Evolutionary conservation across 2,888 invertebrate species (phyloP).

Genomic region (Ophraella communa): DNA sequence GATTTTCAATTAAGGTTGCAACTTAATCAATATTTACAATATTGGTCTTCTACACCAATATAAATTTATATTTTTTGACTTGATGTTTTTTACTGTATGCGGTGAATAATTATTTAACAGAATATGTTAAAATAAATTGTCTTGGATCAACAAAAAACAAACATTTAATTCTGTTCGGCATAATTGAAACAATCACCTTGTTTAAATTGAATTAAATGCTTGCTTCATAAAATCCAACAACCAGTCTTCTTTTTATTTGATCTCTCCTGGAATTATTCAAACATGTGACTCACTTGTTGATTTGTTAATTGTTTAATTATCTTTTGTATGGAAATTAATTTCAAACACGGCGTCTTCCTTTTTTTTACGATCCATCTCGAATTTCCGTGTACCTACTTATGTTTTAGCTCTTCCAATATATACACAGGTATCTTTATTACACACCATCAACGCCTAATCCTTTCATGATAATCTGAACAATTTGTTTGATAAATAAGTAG

Average conservation of each 20-base stretch:
- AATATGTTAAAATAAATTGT: no score
- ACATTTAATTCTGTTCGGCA: no score
- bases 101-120: no score
- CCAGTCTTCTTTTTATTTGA: neutral
- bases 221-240: no score
- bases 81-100: no score
- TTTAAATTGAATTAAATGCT: no score
- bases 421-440: neutral
- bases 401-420: neutral
- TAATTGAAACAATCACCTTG: no score
- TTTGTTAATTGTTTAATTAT: neutral
- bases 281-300: neutral
- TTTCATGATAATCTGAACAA: slow-evolving; percentile 3
- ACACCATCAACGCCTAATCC: slow-evolving; percentile 1
- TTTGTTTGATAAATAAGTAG: slow-evolving; percentile 2
- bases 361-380: neutral
- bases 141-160: no score
- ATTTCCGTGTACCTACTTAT: neutral
- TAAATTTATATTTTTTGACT: no score
- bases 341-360: neutral
- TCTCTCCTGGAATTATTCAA: neutral
- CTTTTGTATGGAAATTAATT: neutral
- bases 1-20: no score
- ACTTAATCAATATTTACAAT: no score
- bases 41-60: no score